Evolutionary conservation across 1,140 invertebrate genomes (phyloP).

Genomic region (Drosophila erecta): DNA sequence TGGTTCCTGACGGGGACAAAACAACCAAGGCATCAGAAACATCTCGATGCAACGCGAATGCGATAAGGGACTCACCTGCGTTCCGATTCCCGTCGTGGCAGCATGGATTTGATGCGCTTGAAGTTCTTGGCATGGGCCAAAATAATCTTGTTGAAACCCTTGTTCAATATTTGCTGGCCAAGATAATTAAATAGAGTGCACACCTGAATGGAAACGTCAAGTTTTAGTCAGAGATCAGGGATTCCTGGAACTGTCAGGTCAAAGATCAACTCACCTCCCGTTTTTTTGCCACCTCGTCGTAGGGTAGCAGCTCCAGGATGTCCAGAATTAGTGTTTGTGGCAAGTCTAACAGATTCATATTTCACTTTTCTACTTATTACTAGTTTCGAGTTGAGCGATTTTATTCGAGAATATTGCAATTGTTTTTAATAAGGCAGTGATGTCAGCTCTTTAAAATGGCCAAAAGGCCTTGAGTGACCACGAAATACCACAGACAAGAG

Average conservation of each 20-base stretch:
- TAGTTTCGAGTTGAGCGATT: constrained; percentile 14
- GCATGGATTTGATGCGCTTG: constrained; percentile 91
- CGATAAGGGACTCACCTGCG: constrained; percentile 85
- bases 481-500: neutral
- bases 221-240: constrained; percentile 29
- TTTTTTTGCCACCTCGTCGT: constrained; percentile 92
- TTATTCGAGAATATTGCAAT: constrained; percentile 19
- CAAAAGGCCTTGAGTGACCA: neutral
- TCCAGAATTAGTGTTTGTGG: constrained; percentile 92
- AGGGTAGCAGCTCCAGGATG: constrained; percentile 91
- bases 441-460: neutral
- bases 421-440: constrained; percentile 34
- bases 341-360: constrained; percentile 87
- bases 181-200: constrained; percentile 91
- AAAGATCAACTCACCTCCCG: constrained; percentile 88
- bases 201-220: constrained; percentile 86
- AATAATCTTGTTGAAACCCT: constrained; percentile 92
- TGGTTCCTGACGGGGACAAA: constrained; percentile 86
- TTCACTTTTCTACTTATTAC: neutral
- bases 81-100: constrained; percentile 95
- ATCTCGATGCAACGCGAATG: neutral
- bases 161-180: constrained; percentile 90
- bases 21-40: constrained; percentile 1
- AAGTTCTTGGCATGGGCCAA: constrained; percentile 90
- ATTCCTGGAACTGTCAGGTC: neutral